Conservation (phyloP, 2,888 invertebrate species). For the Drosophila emarginata region DNA sequence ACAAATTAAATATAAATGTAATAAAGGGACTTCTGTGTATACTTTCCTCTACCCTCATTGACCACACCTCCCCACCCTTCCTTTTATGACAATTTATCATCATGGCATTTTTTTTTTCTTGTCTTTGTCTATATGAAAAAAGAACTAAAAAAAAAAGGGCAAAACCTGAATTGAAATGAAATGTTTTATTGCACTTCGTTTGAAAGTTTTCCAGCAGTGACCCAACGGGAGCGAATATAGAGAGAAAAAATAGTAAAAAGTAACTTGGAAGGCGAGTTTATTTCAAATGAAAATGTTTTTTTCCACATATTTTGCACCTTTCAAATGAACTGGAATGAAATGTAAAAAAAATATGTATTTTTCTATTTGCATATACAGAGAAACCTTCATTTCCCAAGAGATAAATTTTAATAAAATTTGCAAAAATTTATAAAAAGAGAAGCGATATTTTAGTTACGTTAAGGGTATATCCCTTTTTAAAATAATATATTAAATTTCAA, state of each 20-base stretch:
- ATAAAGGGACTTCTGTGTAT: neutral
- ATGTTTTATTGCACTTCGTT: constrained; percentile 8
- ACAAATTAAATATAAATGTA: constrained; percentile 11
- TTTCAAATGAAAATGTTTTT: neutral
- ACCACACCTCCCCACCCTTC: neutral
- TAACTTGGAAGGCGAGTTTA: neutral
- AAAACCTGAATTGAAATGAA: neutral
- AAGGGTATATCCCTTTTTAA: neutral
- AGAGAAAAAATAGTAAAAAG: neutral
- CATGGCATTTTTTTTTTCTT: constrained; percentile 20
- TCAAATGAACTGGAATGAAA: neutral
- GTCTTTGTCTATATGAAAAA: neutral
- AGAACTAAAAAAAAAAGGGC: neutral
- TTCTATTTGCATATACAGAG: neutral
- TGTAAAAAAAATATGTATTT: neutral
- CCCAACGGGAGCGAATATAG: neutral
- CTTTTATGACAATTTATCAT: constrained; percentile 36
- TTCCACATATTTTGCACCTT: neutral
- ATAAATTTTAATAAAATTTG: neutral
- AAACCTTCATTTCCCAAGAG: neutral
- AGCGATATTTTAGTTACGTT: neutral
- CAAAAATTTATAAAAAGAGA: neutral
- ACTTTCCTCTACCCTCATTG: neutral
- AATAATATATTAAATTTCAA: neutral
- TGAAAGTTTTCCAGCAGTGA: constrained; percentile 1